phyloP scores from a whole-genome alignment of 2,797 vertebrate species.

The Streptopelia turtur region DNA sequence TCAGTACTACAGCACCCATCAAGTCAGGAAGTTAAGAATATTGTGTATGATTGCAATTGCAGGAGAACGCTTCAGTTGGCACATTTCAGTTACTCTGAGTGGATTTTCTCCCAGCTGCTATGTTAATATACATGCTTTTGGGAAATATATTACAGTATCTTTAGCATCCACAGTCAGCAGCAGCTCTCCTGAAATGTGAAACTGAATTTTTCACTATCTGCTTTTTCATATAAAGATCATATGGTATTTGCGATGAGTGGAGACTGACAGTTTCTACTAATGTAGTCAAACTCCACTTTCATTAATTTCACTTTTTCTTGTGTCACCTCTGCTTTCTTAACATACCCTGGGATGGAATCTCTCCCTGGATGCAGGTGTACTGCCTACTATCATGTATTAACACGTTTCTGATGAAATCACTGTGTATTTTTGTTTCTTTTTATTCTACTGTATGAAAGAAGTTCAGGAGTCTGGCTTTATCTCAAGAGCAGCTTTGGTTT shows the following conservation, averaged over 20 bases:
- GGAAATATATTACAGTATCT: neutral
- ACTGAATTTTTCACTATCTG: neutral
- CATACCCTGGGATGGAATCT: neutral
- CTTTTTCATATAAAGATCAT: neutral
- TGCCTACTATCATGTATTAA: neutral
- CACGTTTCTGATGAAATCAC: neutral
- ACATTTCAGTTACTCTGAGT: neutral
- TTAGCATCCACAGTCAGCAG: neutral
- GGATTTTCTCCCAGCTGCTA: neutral
- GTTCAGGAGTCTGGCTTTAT: neutral
- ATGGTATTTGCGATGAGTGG: neutral
- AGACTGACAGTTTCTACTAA: neutral
- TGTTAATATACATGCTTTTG: neutral
- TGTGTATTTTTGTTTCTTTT: neutral
- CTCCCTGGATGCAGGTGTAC: neutral
- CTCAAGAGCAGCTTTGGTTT: neutral
- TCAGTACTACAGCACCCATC: neutral
- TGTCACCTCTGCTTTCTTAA: neutral
- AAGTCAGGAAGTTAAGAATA: neutral
- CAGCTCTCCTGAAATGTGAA: neutral
- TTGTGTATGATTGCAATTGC: neutral
- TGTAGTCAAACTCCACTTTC: neutral
- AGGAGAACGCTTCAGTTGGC: neutral
- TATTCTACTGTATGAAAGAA: neutral
- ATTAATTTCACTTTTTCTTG: neutral